Evolutionary conservation across 2,888 invertebrate species (phyloP), one percentile per base, ranked within the genome.

Genomic region (Octonoba sinensis): DNA sequence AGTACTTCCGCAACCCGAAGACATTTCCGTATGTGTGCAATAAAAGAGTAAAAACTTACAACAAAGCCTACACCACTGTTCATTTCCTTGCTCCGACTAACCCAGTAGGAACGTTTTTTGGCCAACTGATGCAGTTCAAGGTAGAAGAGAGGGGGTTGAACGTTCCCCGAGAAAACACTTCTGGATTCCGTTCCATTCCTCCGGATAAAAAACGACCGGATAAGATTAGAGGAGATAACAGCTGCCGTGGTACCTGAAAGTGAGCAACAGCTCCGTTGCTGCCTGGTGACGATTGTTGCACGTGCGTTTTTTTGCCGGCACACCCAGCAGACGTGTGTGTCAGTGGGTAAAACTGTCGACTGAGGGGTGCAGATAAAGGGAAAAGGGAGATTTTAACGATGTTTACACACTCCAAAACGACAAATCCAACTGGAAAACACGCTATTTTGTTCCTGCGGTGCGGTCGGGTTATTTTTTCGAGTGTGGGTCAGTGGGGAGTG

Each of bases 81-180:
- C 47, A 56, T 77, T 77, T 77, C 76, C 76, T 77, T 77, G 76
- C 64, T 64, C 69, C 76, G 76, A 77, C 76, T 77, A 77, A 77
- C 76, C 76, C 76, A 77, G 69, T 77, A 57, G 76, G 64, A 62
- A 51, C 51, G 22, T 22, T 66, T 59, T 57, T 74, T 18, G 3
- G 65, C 44, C 49, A 51, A 51, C 62, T 18, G 27, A 54, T 60
- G 18, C 18, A 46, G 76, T 77, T 77, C 76, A 77, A 77, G 76
- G 70, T 75, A 75, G 44, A 24, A n/a, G 46, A 36, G 22, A 44
- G 70, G 70, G 65, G n/a, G 44, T 36, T 36, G 36, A 36, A 36
- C 11, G 36, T 36, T 36, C 36, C 36, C 36, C 36, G 8, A 36
- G 36, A 36, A 36, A 36, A 36, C 36, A 36, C 36, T 36, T 36